phyloP scores from a whole-genome alignment of 2,113 vertebrate species.

The Pampusana beccarii region DNA sequence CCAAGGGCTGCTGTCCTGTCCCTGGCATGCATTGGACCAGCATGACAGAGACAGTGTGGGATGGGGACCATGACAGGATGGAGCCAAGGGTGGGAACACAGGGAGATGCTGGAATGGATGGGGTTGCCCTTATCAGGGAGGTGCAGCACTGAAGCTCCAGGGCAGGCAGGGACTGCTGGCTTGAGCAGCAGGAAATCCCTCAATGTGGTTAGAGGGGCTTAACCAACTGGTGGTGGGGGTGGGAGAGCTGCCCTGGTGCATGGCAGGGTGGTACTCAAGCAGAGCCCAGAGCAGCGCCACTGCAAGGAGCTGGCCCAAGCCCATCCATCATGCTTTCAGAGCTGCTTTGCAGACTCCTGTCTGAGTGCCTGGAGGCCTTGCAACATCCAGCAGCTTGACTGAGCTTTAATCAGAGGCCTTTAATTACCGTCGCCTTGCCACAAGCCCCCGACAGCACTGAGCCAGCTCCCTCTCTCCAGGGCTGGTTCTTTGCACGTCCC shows the following conservation, averaged over 20 bases:
- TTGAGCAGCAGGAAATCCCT: fast-evolving
- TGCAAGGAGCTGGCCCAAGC: neutral
- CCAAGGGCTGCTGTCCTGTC: neutral
- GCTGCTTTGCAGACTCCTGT: neutral
- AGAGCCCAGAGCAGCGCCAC: fast-evolving
- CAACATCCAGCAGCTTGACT: conserved; percentile 22
- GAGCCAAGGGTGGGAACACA: neutral
- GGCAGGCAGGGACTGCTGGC: neutral
- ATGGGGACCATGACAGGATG: neutral
- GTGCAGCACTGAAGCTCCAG: fast-evolving
- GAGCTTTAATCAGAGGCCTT: neutral
- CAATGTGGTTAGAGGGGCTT: fast-evolving
- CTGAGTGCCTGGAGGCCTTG: neutral
- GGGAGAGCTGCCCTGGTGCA: neutral
- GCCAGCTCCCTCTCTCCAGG: neutral
- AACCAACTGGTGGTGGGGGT: neutral
- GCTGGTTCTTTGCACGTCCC: fast-evolving
- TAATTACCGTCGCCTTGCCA: neutral
- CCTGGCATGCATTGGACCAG: neutral
- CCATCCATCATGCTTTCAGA: neutral
- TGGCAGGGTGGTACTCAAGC: fast-evolving
- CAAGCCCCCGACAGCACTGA: neutral
- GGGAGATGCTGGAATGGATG: neutral
- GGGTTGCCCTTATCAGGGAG: neutral
- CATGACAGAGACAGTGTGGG: fast-evolving